Conservation (phyloP, 2,888 invertebrate genomes). For the Microctonus hyperodae region DNA sequence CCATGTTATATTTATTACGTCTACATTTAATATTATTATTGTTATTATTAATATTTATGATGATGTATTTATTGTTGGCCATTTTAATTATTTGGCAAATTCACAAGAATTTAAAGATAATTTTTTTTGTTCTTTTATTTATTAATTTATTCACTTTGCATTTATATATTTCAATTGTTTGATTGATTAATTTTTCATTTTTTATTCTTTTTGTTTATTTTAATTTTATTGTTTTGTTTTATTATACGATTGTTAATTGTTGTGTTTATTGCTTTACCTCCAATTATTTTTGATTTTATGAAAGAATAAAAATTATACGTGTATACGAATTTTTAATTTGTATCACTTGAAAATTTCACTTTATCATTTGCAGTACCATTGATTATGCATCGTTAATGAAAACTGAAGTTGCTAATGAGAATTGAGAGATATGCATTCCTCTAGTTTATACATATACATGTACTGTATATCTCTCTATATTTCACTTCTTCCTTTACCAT, state of each 20-base stretch:
- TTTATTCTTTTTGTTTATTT: neutral
- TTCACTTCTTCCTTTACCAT: neutral
- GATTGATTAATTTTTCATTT: neutral
- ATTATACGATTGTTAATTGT: too few relatives aligned
- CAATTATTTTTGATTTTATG: neutral
- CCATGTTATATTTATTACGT: neutral
- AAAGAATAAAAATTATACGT: neutral
- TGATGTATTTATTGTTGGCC: neutral
- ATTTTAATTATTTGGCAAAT: neutral
- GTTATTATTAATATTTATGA: neutral
- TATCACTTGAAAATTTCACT: conserved; percentile 17
- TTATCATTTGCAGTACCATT: conserved; percentile 11
- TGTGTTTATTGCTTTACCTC: neutral
- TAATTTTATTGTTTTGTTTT: neutral
- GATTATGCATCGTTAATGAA: conserved; percentile 25
- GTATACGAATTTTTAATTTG: neutral
- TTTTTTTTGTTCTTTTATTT: neutral
- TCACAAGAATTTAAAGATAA: neutral
- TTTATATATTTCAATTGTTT: neutral
- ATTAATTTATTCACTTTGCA: too few relatives aligned
- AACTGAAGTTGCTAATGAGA: conserved; percentile 24
- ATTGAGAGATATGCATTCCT: conserved; percentile 16
- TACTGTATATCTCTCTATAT: neutral
- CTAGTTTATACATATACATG: neutral
- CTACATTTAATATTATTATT: neutral